These are phyloP conservation scores for Ptychochromis oligacanthus DNA, from an alignment of 2,113 vertebrate genomes.

Conservation along the genomic window DNA sequence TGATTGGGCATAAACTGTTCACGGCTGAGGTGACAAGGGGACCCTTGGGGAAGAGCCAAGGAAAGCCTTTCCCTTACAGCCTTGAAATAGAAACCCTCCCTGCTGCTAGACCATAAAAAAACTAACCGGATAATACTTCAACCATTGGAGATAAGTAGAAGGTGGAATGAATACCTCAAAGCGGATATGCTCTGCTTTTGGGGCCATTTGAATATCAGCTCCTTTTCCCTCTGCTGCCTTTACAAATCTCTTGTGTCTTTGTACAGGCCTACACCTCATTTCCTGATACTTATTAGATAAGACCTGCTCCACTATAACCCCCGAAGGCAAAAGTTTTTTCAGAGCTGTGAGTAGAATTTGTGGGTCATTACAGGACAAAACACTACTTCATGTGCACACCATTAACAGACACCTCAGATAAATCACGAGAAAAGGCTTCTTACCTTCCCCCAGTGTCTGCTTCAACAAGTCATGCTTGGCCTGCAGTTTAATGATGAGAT, in stretches of 20 bases:
- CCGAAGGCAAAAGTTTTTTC: constrained; percentile 1
- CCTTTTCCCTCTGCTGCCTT: neutral
- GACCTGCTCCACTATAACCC: constrained; percentile 1
- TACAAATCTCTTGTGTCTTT: neutral
- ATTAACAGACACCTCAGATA: constrained; percentile 10
- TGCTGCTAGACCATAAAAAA: constrained; percentile 11
- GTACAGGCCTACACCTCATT: neutral
- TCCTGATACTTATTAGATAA: constrained; percentile 36
- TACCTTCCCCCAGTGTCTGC: constrained; percentile 97
- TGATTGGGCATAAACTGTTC: constrained; percentile 76
- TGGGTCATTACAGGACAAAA: constrained; percentile 20
- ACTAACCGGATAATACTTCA: constrained; percentile 30
- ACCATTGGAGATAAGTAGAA: constrained; percentile 26
- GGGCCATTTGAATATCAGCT: constrained; percentile 27
- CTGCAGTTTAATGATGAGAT: constrained; percentile 99
- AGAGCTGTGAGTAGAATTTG: constrained; percentile 7
- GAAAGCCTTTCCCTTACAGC: constrained; percentile 37
- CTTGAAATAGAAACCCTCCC: constrained; percentile 47
- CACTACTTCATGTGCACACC: neutral
- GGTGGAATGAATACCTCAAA: neutral
- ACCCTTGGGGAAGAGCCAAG: constrained; percentile 51
- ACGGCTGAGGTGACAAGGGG: constrained; percentile 72
- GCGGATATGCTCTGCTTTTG: neutral
- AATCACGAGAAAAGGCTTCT: constrained; percentile 56
- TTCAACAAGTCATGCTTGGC: constrained; percentile 98